phyloP scores from a whole-genome alignment of 1,140 invertebrate genomes.

The Heliconius congener region DNA sequence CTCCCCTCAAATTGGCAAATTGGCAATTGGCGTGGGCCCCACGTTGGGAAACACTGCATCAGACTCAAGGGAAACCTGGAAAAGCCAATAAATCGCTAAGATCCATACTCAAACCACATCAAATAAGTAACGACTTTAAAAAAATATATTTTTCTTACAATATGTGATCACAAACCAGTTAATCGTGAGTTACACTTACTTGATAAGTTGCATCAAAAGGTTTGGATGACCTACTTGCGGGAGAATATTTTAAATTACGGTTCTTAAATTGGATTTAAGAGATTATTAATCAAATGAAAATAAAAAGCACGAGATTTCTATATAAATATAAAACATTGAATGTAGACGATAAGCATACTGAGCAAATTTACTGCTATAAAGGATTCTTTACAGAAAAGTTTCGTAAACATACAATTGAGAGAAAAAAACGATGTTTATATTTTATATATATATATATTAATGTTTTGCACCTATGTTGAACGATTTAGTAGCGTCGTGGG shows the following conservation, averaged over 20 bases:
- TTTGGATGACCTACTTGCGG: background rate
- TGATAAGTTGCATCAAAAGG: background rate
- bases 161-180: background rate
- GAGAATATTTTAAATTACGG: background rate
- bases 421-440: background rate
- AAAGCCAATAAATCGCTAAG: too few species aligned
- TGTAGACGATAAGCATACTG: background rate
- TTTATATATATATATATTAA: conserved; percentile 8
- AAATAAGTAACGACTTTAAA: background rate
- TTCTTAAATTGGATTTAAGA: conserved; percentile 6
- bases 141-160: background rate
- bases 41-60: too few species aligned
- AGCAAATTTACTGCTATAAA: background rate
- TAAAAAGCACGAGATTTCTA: too few species aligned
- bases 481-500: conserved; percentile 35
- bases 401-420: too few species aligned
- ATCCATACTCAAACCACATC: background rate
- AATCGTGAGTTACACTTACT: conserved; percentile 4
- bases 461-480: conserved; percentile 28
- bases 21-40: too few species aligned
- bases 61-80: too few species aligned
- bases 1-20: too few species aligned
- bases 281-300: background rate
- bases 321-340: background rate
- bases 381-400: background rate